Conservation (phyloP, 1,140 invertebrate genomes). For the Drosophila pallidifrons region DNA sequence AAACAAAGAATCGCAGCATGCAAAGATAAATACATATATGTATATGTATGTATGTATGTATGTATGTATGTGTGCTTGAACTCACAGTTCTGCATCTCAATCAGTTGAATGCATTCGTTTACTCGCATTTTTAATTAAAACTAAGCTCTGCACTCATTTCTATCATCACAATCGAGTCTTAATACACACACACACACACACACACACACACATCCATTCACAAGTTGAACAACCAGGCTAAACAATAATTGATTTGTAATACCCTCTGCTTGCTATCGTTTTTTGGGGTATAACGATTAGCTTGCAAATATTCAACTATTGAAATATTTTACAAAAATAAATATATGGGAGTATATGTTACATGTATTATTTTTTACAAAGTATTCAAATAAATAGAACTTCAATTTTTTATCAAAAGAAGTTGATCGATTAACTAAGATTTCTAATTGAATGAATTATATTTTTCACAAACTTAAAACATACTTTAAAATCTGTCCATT, state of each 20-base stretch:
- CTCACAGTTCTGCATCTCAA: conserved; percentile 1
- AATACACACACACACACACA: conserved; percentile 1
- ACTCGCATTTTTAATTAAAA: conserved; percentile 61
- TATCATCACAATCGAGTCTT: conserved; percentile 12
- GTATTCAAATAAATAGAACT: too few relatives aligned
- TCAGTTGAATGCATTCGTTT: conserved; percentile 32
- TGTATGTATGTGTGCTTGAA: not conserved
- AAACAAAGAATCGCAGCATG: conserved; percentile 11
- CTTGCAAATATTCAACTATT: too few relatives aligned
- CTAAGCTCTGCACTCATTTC: conserved; percentile 19
- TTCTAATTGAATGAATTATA: too few relatives aligned
- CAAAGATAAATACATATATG: not conserved
- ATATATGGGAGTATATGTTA: too few relatives aligned
- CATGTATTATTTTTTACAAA: too few relatives aligned
- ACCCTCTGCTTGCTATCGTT: not conserved
- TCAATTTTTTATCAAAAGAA: too few relatives aligned
- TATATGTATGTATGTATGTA: not conserved
- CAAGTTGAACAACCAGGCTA: conserved; percentile 1
- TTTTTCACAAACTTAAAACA: too few relatives aligned
- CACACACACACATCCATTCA: conserved; percentile 4
- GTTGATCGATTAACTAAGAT: too few relatives aligned
- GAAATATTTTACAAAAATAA: too few relatives aligned
- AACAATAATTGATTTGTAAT: conserved; percentile 18
- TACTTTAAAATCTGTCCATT: too few relatives aligned
- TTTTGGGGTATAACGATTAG: not conserved